Evolutionary conservation across 2,888 invertebrate genomes (phyloP).

Genomic region (Volucella bombylans): DNA sequence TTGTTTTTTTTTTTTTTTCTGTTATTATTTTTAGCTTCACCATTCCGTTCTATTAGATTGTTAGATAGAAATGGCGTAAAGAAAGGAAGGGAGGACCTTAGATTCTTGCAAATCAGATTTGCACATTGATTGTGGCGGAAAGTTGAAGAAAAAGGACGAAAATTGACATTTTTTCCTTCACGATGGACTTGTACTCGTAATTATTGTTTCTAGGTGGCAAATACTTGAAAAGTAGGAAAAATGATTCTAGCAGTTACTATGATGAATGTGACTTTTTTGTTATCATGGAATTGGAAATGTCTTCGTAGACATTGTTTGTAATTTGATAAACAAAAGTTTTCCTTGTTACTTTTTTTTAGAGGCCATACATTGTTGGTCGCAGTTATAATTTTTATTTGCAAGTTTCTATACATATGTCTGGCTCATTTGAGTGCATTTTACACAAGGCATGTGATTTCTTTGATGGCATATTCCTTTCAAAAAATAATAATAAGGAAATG

Average conservation of each 20-base stretch:
- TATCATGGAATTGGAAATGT: background rate
- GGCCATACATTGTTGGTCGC: no score
- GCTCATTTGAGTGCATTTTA: no score
- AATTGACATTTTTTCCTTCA: constrained; percentile 27
- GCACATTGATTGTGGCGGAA: constrained; percentile 49
- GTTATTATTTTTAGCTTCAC: background rate
- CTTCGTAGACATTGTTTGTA: background rate
- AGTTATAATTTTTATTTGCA: no score
- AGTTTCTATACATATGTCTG: no score
- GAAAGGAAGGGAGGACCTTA: background rate
- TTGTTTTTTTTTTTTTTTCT: constrained; percentile 20
- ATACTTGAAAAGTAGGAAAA: constrained; percentile 8
- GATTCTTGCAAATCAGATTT: constrained; percentile 54
- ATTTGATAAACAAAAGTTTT: constrained; percentile 14
- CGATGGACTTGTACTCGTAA: constrained; percentile 40
- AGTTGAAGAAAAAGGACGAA: constrained; percentile 47
- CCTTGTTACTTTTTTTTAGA: background rate
- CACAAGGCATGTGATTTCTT: no score
- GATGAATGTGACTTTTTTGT: constrained; percentile 36
- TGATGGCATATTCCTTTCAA: no score
- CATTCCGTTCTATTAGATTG: constrained; percentile 42
- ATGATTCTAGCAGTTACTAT: background rate
- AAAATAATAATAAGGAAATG: no score
- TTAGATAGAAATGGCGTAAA: background rate
- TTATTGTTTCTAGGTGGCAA: constrained; percentile 25